phyloP scores from a whole-genome alignment of 23 tunicate genomes.

The Trididemnum clinides region DNA sequence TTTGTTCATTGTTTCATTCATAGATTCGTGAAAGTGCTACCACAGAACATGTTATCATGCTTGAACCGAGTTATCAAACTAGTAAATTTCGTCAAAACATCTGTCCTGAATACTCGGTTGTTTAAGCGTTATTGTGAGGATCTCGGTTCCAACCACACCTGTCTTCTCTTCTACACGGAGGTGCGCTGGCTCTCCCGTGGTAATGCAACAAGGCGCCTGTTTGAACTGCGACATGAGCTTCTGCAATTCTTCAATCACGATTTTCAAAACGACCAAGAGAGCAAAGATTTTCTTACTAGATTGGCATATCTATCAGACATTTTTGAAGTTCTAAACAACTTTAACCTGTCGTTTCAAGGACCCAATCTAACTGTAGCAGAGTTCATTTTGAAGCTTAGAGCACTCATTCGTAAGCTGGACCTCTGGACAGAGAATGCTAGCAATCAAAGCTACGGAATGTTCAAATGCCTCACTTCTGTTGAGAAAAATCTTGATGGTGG shows the following conservation, averaged over 20 bases:
- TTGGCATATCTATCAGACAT: conserved; percentile 72
- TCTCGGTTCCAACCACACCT: conserved; percentile 37
- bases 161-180: conserved; percentile 41
- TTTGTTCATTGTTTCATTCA: conserved; percentile 56
- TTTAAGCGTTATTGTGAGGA: conserved; percentile 23
- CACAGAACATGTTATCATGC: conserved; percentile 53
- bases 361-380: conserved; percentile 55
- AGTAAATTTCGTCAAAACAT: conserved; percentile 56
- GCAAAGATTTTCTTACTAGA: conserved; percentile 50
- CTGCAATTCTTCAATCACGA: conserved; percentile 57
- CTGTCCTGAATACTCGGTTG: conserved; percentile 43
- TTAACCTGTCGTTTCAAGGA: conserved; percentile 68
- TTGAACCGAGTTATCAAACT: conserved; percentile 55
- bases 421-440: conserved; percentile 51
- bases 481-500: conserved; percentile 46
- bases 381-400: conserved; percentile 36
- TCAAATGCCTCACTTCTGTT: conserved; percentile 41
- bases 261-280: conserved; percentile 45
- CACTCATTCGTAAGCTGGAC: conserved; percentile 65
- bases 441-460: conserved; percentile 72
- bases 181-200: conserved; percentile 70
- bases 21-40: conserved; percentile 60
- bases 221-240: conserved; percentile 71
- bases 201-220: conserved; percentile 69
- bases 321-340: conserved; percentile 52